phyloP scores from a whole-genome alignment of 2,113 vertebrate species.

The Dinomys branickii region DNA sequence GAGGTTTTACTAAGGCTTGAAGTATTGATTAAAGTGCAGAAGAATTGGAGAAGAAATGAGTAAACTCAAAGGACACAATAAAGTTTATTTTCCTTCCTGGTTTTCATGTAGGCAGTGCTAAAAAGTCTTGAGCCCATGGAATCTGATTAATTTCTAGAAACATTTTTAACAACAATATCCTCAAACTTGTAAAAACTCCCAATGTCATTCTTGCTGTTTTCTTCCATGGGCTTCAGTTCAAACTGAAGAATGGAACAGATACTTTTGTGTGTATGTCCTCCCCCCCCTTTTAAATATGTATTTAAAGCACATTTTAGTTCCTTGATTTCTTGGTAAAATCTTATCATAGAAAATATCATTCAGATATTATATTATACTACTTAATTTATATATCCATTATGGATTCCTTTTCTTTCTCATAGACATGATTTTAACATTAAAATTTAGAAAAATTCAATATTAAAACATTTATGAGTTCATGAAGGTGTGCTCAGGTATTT shows the following conservation, averaged over 20 bases:
- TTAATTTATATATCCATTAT: not conserved
- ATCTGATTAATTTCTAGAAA: conserved; percentile 35
- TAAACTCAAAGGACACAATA: conserved; percentile 32
- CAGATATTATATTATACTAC: not conserved
- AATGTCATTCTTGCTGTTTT: not conserved
- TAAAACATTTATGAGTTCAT: not conserved
- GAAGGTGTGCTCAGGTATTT: not conserved
- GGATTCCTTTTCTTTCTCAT: not conserved
- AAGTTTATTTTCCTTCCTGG: not conserved
- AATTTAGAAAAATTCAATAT: not conserved
- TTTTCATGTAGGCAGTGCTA: not conserved
- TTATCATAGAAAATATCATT: not conserved
- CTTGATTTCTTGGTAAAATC: not conserved
- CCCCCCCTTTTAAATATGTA: not conserved
- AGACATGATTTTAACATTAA: not conserved
- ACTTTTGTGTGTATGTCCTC: not conserved
- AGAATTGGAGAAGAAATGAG: conserved; percentile 32
- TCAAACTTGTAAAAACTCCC: not conserved
- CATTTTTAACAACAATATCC: not conserved
- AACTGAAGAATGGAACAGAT: not conserved
- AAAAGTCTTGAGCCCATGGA: not conserved
- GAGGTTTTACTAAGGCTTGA: conserved; percentile 51
- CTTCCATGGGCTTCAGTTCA: not conserved
- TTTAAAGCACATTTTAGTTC: not conserved
- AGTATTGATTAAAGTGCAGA: conserved; percentile 60